phyloP scores from a whole-genome alignment of 2,888 invertebrate genomes.

The Parnassius apollo region DNA sequence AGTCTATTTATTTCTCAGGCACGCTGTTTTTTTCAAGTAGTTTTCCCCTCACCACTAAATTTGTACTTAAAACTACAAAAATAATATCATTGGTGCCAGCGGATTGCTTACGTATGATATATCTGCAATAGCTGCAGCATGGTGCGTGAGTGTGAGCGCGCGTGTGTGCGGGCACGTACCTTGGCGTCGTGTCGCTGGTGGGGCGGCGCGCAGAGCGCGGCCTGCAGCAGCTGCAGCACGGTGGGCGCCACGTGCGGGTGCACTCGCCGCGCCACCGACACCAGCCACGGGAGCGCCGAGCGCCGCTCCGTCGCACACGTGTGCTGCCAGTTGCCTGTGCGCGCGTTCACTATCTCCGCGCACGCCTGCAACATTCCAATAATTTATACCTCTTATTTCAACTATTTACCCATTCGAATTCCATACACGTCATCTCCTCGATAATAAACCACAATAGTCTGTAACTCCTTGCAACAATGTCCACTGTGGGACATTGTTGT shows the following conservation, averaged over 20 bases:
- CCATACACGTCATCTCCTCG: no score
- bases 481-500: no score
- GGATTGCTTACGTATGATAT: no score
- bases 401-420: no score
- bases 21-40: no score
- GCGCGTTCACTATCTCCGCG: conserved; percentile 93
- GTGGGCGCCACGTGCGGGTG: conserved; percentile 96
- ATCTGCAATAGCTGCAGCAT: no score
- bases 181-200: conserved; percentile 14
- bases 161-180: conserved; percentile 4
- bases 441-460: no score
- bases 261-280: conserved; percentile 91
- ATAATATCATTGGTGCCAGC: conserved; percentile 84
- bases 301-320: conserved; percentile 88
- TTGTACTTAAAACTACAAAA: no score
- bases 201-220: conserved; percentile 86
- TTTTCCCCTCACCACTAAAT: no score
- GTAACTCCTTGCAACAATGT: no score
- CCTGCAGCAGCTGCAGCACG: conserved; percentile 93
- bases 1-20: no score
- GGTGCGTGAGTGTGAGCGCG: not conserved
- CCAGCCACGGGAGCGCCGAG: conserved; percentile 89
- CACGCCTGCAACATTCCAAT: conserved; percentile 81
- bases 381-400: no score
- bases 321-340: conserved; percentile 97